phyloP scores from a whole-genome alignment of 2,113 vertebrate species.

The Apeltes quadracus region DNA sequence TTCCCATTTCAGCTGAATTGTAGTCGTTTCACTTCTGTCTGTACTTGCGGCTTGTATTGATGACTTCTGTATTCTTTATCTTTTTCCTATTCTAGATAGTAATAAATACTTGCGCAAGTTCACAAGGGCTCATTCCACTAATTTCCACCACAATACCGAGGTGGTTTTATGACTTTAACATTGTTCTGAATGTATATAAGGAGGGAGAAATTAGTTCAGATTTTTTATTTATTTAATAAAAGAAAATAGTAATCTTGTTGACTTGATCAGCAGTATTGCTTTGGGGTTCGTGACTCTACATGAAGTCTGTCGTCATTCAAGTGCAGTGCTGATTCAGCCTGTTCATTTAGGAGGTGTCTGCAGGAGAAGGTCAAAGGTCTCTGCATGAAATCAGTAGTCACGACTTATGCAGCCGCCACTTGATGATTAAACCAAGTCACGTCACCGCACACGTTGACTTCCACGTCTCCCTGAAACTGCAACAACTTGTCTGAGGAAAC shows the following conservation, averaged over 20 bases:
- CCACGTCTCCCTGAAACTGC: background rate
- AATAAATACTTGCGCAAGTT: no score
- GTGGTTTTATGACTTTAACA: background rate
- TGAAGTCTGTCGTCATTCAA: conserved; percentile 17
- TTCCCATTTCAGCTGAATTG: no score
- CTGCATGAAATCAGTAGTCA: background rate
- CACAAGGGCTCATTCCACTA: no score
- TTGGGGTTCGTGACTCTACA: background rate
- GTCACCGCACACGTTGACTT: background rate
- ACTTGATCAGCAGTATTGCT: background rate
- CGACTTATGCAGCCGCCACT: background rate
- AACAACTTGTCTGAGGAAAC: background rate
- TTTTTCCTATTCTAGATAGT: no score
- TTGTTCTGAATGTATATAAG: background rate
- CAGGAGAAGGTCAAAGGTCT: conserved; percentile 56
- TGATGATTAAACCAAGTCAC: conserved; percentile 56
- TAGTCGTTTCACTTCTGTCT: no score
- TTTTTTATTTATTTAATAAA: background rate
- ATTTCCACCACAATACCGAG: no score
- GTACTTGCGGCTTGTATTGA: no score
- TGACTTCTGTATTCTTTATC: no score
- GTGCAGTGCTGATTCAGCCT: conserved; percentile 5
- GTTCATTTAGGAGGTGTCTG: conserved; percentile 12
- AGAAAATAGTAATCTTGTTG: background rate
- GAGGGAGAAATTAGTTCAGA: background rate